These are phyloP conservation scores for Sturnus vulgaris DNA, from an alignment of 2,113 vertebrate genomes.

Conservation along the genomic window DNA sequence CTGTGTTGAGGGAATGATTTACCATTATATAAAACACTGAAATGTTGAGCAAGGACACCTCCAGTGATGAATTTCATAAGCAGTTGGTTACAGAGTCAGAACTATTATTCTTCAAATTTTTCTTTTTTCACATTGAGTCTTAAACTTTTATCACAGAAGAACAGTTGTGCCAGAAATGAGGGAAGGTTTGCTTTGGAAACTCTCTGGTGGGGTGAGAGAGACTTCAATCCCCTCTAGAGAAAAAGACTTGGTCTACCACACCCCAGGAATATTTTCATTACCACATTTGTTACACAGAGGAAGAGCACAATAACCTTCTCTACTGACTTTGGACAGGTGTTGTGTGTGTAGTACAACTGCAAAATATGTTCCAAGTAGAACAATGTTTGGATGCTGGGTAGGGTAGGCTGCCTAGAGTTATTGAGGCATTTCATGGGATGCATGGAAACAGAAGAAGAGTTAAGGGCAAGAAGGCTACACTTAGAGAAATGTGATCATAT, in stretches of 20 bases:
- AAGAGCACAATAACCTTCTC: not conserved
- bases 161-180: not conserved
- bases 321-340: not conserved
- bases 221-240: not conserved
- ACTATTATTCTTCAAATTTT: not conserved
- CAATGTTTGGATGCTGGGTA: not conserved
- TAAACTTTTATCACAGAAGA: not conserved
- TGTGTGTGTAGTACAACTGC: not conserved
- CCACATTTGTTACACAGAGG: not conserved
- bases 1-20: not conserved
- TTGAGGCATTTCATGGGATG: not conserved
- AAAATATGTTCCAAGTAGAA: not conserved
- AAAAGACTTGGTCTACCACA: not conserved
- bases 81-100: not conserved
- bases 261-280: not conserved
- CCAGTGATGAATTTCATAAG: not conserved
- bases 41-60: not conserved
- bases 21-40: not conserved
- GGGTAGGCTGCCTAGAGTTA: not conserved
- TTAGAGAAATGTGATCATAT: not conserved
- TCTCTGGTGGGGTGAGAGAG: not conserved
- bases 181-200: not conserved
- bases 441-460: not conserved
- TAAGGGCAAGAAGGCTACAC: not conserved
- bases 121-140: not conserved